Conservation (phyloP, 2,113 vertebrate genomes). For the Rhodinocichla rosea region DNA sequence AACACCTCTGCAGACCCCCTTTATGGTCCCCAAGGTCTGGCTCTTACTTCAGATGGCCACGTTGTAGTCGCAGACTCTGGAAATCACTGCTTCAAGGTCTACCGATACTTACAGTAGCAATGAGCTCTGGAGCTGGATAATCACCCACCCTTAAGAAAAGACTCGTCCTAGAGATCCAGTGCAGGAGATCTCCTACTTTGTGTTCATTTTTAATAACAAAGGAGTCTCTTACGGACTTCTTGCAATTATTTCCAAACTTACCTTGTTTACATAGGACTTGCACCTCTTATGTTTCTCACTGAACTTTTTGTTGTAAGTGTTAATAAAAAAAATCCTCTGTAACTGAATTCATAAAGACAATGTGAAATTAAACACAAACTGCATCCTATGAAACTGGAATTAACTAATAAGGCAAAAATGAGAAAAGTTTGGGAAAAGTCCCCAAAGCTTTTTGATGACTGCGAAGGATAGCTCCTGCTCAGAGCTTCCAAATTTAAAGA, state of each 20-base stretch:
- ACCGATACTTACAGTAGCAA: conserved; percentile 91
- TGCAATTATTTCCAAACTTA: conserved; percentile 70
- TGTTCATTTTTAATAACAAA: conserved; percentile 57
- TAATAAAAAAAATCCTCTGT: conserved; percentile 52
- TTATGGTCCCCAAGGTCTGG: conserved; percentile 95
- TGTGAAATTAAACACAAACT: conserved; percentile 65
- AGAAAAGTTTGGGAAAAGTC: conserved; percentile 28
- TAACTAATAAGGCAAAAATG: conserved; percentile 59
- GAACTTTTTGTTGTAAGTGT: conserved; percentile 56
- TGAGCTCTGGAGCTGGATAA: not conserved
- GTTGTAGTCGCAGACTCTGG: conserved; percentile 98
- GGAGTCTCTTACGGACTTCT: conserved; percentile 62
- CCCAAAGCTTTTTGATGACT: conserved; percentile 57
- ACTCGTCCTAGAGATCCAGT: conserved; percentile 47
- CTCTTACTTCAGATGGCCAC: conserved; percentile 93
- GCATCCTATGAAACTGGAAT: conserved; percentile 64
- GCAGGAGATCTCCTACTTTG: conserved; percentile 58
- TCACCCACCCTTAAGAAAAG: not conserved
- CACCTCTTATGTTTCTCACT: conserved; percentile 63
- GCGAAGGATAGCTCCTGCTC: conserved; percentile 57
- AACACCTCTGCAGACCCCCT: conserved; percentile 97
- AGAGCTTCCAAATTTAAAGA: conserved; percentile 69
- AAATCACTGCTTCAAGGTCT: conserved; percentile 99
- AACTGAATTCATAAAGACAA: conserved; percentile 54
- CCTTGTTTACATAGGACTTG: conserved; percentile 73